These are phyloP conservation scores for Struthio camelus DNA, from an alignment of 2,113 vertebrate genomes.

Conservation along the genomic window DNA sequence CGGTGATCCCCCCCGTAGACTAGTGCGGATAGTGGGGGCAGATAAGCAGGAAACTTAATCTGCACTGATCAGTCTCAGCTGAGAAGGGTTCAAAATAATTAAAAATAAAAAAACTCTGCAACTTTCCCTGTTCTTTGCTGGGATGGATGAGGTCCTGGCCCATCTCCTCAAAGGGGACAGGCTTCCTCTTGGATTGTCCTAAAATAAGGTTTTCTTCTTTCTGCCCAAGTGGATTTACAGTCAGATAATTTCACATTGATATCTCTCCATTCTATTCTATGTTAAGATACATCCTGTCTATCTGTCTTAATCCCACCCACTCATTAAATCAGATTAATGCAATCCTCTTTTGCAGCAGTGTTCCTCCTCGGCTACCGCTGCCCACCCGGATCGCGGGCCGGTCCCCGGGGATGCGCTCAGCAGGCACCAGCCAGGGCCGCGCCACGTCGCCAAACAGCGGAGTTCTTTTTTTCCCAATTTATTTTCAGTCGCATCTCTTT, in stretches of 20 bases:
- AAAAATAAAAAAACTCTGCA: too few species aligned
- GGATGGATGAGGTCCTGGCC: background rate
- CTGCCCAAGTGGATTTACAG: background rate
- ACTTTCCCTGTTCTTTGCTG: background rate
- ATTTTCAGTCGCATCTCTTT: too few species aligned
- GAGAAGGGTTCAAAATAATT: background rate
- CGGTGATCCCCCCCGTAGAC: background rate
- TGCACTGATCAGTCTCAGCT: background rate
- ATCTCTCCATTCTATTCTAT: slow-evolving; percentile 14
- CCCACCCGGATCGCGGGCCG: too few species aligned
- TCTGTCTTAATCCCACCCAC: background rate
- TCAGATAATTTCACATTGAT: background rate
- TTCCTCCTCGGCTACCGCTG: too few species aligned
- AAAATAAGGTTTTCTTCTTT: background rate
- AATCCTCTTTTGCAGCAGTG: background rate
- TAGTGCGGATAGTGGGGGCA: background rate
- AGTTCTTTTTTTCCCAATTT: too few species aligned
- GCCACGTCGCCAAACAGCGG: too few species aligned
- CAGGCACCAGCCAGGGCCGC: too few species aligned
- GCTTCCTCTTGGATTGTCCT: background rate
- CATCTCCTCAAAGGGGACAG: background rate
- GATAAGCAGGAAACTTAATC: background rate
- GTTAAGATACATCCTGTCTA: background rate
- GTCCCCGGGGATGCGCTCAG: too few species aligned
- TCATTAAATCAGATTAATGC: slow-evolving; percentile 41